Evolutionary conservation across 2,797 vertebrate genomes (phyloP), one percentile per base, ranked within the genome.

Genomic region (Falco columbarius): DNA sequence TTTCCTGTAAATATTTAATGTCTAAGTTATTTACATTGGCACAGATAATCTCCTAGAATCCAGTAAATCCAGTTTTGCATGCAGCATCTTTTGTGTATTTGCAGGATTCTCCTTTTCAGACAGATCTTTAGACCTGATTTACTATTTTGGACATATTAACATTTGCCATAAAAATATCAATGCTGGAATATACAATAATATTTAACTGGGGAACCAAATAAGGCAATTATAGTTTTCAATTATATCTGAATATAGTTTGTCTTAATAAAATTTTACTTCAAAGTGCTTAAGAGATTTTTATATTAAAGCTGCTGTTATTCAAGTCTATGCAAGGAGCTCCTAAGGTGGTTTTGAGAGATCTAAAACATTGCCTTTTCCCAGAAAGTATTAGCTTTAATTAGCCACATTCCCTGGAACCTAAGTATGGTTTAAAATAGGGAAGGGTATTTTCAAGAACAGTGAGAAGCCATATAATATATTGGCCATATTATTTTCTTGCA

Each of bases 1-100:
- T 93, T 72, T 94, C 29, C 55, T 91, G 44, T 59, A 82, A 84
- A 94, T 75, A 89, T 80, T 95, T 91, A 65, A 63, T 71, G 15
- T 27, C 46, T 29, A 66, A 54, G 19, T 91, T 87, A 65, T 74
- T 95, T 93, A 18, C 59, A 24, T 42, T 80, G 55, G 14, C 29
- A 42, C 27, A 22, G 56, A 7, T 59, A 56, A 73, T 76, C 14
- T 76, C 52, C n/a, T 24, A 47, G 59, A 92, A 87, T 62, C 17
- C 81, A 72, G 49, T 51, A 18, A 87, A 92, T 73, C 30, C 2
- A 2, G 11, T 84, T 82, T 54, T 81, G 22, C 20, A 1, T 54
- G 5, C 26, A 58, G 9, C 2, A 4, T 29, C 16, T 44, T 82
- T 44, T 54, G 26, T 81, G 5, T 29, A 6, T 84, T 73, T 77